Base-by-base conservation (phyloP, 2,797 vertebrate genomes). In the Heterohyrax brucei region DNA sequence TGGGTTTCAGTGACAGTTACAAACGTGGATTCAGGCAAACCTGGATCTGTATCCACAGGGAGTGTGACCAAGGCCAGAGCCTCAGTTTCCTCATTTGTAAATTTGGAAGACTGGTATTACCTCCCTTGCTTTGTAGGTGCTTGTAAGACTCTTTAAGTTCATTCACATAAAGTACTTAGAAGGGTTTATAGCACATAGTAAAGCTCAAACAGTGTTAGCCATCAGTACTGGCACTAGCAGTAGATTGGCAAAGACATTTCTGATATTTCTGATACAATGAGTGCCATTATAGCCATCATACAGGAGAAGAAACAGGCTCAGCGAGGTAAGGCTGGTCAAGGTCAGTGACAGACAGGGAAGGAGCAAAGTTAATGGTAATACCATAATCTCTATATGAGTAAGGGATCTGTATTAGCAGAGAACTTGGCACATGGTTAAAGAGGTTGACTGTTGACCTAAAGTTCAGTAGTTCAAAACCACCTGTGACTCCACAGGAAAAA, bases 171-270 rank as follows among this genome's bases (percentile, higher is more conserved):
- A 70, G 14, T 18, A 39, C 21, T 78, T 78, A 70, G 44, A 82
- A 48, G 44, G 50, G 2, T 46, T 10, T 24, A 2, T 28, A 46
- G 4, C 48, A 56, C 61, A 10, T 59, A 91, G n/a, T 24, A 44
- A 81, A 61, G 18, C 48, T 82, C 1, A 76, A n/a, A 72, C 66
- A 72, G 39, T 19, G 46, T 44, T 68, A 64, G 39, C 30, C 5
- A 0, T 72, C 39, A 7, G 19, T 50, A 21, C 80, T 64, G 8
- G 79, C 75, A 83, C 46, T 77, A 83, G 44, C 76, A 70, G 30
- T 28, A 22, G 26, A 19, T 73, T 80, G 62, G 78, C 94, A 78
- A 87, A 56, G 53, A 56, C 70, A 78, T n/a, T 75, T 81, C 62
- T 92, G n/a, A 66, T 13, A 9, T 22, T n/a, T 81, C 62, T 92